These are phyloP conservation scores for Amaurobius ferox DNA, from an alignment of 2,888 invertebrate genomes.

Conservation along the genomic window DNA sequence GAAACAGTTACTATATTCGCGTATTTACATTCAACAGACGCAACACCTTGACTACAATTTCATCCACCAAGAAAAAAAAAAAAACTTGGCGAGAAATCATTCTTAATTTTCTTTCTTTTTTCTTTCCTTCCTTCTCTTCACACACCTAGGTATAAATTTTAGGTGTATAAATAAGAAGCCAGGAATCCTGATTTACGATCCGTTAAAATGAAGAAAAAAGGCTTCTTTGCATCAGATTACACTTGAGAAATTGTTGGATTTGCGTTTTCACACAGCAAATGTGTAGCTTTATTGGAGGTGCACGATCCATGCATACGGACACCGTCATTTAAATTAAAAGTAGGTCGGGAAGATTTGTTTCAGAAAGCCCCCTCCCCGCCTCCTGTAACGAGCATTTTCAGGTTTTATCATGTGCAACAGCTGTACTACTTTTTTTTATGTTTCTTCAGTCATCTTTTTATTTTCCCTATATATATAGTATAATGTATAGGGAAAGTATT, in stretches of 20 bases:
- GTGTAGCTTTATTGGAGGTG: conserved; percentile 33
- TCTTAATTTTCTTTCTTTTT: conserved; percentile 24
- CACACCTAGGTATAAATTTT: conserved; percentile 29
- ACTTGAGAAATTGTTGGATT: conserved; percentile 29
- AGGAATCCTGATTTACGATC: conserved; percentile 56
- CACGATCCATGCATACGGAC: background rate
- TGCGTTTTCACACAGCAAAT: conserved; percentile 28
- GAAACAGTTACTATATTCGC: background rate
- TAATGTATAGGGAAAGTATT: too few species aligned
- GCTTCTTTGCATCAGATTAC: conserved; percentile 37
- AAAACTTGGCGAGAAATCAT: background rate
- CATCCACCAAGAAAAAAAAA: background rate
- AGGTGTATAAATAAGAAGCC: conserved; percentile 35
- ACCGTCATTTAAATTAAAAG: too few species aligned
- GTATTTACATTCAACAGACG: conserved; percentile 46
- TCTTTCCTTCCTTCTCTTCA: too few species aligned
- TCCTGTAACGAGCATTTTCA: too few species aligned
- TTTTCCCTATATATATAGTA: too few species aligned
- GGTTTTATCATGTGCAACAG: too few species aligned
- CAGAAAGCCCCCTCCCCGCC: too few species aligned
- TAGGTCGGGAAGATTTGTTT: too few species aligned
- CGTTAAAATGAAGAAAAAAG: conserved; percentile 36
- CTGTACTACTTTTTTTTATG: too few species aligned
- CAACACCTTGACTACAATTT: background rate
- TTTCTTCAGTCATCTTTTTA: too few species aligned